A percentile compares a stretch with the other conserved stretches of the same genome.
These are phyloP conservation scores for Henricia sp. DNA, from an alignment of 53 echinoderm and acorn worm genomes.

Conservation along the genomic window DNA sequence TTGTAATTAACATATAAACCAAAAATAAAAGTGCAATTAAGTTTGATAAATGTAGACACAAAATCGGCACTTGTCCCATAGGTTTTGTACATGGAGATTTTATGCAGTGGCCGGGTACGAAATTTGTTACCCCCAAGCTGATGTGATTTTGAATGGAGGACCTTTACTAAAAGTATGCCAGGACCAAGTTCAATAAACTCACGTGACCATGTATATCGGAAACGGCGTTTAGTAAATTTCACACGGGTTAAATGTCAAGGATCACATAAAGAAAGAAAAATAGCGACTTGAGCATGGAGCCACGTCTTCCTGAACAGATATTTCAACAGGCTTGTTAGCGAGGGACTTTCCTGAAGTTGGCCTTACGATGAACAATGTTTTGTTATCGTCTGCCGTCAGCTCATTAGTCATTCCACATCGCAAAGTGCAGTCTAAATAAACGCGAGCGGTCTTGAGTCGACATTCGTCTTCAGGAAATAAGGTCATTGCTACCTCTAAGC, in stretches of 20 bases:
- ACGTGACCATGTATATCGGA: slow-evolving; percentile 23
- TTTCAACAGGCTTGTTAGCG: slow-evolving; percentile 56
- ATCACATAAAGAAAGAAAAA: slow-evolving; percentile 20
- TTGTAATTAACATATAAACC: too few relatives aligned
- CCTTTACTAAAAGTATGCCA: too few relatives aligned
- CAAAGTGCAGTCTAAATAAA: slow-evolving; percentile 67
- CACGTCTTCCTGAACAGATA: slow-evolving; percentile 11
- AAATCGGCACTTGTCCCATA: too few relatives aligned
- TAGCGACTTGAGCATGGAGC: background rate
- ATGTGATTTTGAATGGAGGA: too few relatives aligned
- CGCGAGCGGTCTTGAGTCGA: background rate
- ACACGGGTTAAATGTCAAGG: slow-evolving; percentile 10
- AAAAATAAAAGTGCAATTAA: too few relatives aligned
- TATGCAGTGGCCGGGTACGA: too few relatives aligned
- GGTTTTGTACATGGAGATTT: too few relatives aligned
- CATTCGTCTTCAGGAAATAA: slow-evolving; percentile 29
- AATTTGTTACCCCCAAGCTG: too few relatives aligned
- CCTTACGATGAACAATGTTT: slow-evolving; percentile 18
- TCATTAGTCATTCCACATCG: slow-evolving; percentile 58
- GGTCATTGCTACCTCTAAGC: too few relatives aligned
- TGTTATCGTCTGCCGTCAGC: slow-evolving; percentile 43
- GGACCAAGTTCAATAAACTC: background rate
- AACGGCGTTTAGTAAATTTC: slow-evolving; percentile 4
- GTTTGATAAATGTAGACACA: too few relatives aligned
- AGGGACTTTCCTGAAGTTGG: background rate